Base-by-base conservation (phyloP, 2,888 invertebrate genomes). In the Nasonovia ribisnigri region DNA sequence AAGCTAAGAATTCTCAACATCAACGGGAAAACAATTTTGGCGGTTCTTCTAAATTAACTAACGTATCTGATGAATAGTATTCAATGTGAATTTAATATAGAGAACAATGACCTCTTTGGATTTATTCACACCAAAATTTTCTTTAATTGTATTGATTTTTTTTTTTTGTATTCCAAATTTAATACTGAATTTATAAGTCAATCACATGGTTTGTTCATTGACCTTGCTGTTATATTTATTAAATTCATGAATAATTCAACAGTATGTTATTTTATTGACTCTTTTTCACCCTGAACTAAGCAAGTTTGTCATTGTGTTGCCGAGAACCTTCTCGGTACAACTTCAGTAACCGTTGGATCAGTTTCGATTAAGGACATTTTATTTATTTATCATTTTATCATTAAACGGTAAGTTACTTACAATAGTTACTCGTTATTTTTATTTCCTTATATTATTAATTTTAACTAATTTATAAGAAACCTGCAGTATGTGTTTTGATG, bases 201-300 rank as follows among this genome's bases (percentile, higher is more conserved):
- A 87, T 51, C 54, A 84, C 43, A 84, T 93, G n/a, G 42, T 86
- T 93, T 93, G 46, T 48, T 26, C 20, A 90, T 93, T 93, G 84
- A 93, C 93, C 93, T 93, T 93, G 60, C 36, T 93, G n/a, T 60
- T 86, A 48, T 24, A 90, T 86, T 84, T 90, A 90, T 57, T 87
- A 90, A 42, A 60, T 57, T n/a, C 36, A 93, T 93, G 93, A 93
- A 93, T 90, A 90, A 93, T 93, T 93, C 42, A 93, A 84, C n/a
- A 67, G 24, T 88, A 5, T 92, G 20, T 93, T 84, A n/a, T 93
- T 90, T 84, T 43, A 93, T 93, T 93, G 89, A 93, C 84, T 93
- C 57, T 90, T 84, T 88, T 90, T 90, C 67, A 90, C 93, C 84
- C 89, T 84, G 93, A 84, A 92, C 57, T 84, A 24, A 43, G 67